Percentiles rank a stretch among this genome's conserved stretches.
These are phyloP conservation scores for Diaphora mendica DNA, from an alignment of 2,888 invertebrate genomes.

Conservation along the genomic window DNA sequence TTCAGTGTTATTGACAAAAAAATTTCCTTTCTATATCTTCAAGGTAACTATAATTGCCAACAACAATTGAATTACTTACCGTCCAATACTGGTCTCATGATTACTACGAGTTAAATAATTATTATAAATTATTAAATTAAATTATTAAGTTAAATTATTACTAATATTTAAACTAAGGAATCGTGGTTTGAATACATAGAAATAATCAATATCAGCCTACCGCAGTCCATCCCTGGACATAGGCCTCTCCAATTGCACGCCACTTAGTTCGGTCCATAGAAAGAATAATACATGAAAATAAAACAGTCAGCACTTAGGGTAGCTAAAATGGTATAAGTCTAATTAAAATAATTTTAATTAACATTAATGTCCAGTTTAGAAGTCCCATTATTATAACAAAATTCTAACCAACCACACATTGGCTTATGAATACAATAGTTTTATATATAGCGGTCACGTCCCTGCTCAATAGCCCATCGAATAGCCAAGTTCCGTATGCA, in stretches of 20 bases:
- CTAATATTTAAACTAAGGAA: neutral
- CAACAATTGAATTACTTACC: neutral
- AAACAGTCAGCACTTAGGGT: neutral
- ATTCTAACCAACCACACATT: neutral
- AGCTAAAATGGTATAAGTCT: neutral
- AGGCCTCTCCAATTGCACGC: too few relatives aligned
- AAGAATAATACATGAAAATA: neutral
- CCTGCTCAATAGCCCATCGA: slow-evolving; percentile 13
- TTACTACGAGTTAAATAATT: too few relatives aligned
- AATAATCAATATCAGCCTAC: too few relatives aligned
- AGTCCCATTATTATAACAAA: neutral
- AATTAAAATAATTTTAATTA: neutral
- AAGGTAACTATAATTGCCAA: neutral
- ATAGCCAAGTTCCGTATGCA: slow-evolving; percentile 22
- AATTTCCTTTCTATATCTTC: neutral
- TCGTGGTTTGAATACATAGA: too few relatives aligned
- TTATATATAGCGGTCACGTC: slow-evolving; percentile 8
- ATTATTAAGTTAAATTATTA: too few relatives aligned
- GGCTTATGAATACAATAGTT: neutral
- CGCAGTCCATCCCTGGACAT: too few relatives aligned
- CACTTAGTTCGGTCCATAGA: too few relatives aligned
- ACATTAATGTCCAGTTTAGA: neutral
- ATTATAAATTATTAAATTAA: too few relatives aligned
- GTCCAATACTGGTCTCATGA: neutral
- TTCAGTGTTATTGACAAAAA: too few relatives aligned